Evolutionary conservation across 2,888 invertebrate species (phyloP), one percentile per base, ranked within the genome.

Genomic region (Lissonota sp.): DNA sequence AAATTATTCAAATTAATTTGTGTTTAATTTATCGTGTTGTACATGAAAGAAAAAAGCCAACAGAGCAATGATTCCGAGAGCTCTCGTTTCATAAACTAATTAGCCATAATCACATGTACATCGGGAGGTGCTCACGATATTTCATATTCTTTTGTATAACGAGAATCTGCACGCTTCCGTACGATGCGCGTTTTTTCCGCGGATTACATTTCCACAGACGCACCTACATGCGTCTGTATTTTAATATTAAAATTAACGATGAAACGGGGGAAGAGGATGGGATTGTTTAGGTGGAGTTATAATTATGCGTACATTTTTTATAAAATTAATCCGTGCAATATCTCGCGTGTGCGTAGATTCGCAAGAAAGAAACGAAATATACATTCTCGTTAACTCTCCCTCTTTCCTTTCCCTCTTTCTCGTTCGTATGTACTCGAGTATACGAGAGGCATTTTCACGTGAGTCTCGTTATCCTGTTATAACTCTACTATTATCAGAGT

Each of bases 71-170:
- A 49, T 57, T 46, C 10, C 40, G 62, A 42, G 51, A 53, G n/a
- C 39, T 51, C 67, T 51, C 72, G 79, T 76, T 86, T 83, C 85
- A 86, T 86, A 86, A 89, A 87, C 84, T 83, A 85, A 86, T 87
- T 86, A 87, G 87, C 86, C 86, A 87, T 88, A 86, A 86, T 85
- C 84, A 75, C 83, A 60, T 60, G 51, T 51, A 42, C 51, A 49
- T 14, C 26, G 64, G 14, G 14, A 49, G 58, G 46, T n/a, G 40
- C 37, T n/a, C 6, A 44, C 6, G 42, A 63, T 26, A 26, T 4
- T 63, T 46, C 62, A 7, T 26, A 6, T 73, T 10, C 26, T 7
- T 14, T 12, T n/a, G 26, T 37, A 37, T 7, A 6, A 42, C 4
- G 7, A 37, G 46, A 37, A 2, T 66, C 8, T 14, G 26, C 26